Conservation (phyloP, 1,140 invertebrate species). For the Drosophila kanapiae region DNA sequence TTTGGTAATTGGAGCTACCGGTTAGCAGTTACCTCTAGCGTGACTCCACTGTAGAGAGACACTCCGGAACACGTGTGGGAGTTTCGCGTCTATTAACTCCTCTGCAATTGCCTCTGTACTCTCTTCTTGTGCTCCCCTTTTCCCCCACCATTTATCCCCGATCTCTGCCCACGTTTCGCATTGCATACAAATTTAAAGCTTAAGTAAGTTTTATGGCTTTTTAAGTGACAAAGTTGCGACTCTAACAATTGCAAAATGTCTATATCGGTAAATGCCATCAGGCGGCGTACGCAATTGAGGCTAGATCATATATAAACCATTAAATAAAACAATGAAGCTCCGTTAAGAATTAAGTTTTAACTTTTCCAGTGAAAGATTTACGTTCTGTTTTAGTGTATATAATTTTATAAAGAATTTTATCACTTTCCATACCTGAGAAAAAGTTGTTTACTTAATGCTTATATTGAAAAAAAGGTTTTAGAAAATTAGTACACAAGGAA, state of each 20-base stretch:
- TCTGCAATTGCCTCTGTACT: constrained; percentile 20
- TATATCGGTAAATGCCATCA: constrained; percentile 46
- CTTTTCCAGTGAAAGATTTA: not conserved
- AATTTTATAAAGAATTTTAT: not conserved
- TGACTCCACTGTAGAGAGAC: constrained; percentile 21
- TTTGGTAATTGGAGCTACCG: constrained; percentile 21
- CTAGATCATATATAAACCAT: constrained; percentile 9
- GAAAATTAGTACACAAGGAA: too few relatives aligned
- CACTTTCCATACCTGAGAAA: too few relatives aligned
- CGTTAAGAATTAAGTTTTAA: too few relatives aligned
- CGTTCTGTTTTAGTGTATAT: too few relatives aligned
- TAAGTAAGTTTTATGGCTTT: constrained; percentile 71
- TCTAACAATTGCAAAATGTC: constrained; percentile 41
- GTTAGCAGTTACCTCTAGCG: not conserved
- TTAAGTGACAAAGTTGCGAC: constrained; percentile 70
- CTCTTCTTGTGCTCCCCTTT: not conserved
- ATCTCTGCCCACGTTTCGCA: constrained; percentile 15
- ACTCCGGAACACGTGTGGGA: constrained; percentile 38
- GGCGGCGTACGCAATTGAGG: constrained; percentile 36
- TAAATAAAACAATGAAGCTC: not conserved
- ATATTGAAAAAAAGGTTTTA: too few relatives aligned
- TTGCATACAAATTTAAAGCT: constrained; percentile 67
- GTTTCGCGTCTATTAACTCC: constrained; percentile 30
- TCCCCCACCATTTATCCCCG: constrained; percentile 10
- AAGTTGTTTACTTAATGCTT: too few relatives aligned